A percentile compares a stretch with the other conserved stretches of the same genome.
Evolutionary conservation across 2,797 vertebrate species (phyloP).

Genomic region (Oreochromis grahami): DNA sequence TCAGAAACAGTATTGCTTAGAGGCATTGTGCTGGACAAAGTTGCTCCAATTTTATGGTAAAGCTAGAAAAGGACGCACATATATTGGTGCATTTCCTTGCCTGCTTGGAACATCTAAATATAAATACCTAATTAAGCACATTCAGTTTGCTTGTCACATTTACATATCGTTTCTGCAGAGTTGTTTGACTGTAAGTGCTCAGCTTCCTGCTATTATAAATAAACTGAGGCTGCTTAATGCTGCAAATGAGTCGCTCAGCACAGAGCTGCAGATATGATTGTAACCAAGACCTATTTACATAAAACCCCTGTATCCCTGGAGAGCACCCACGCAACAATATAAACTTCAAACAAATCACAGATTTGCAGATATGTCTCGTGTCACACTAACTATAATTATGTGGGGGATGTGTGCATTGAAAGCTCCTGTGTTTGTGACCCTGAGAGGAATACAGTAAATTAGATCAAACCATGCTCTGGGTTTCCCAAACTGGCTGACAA

Average conservation of each 20-base stretch:
- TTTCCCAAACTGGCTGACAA: not conserved
- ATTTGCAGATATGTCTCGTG: constrained; percentile 17
- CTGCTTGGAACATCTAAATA: not conserved
- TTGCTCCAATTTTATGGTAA: not conserved
- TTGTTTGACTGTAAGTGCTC: not conserved
- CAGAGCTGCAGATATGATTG: not conserved
- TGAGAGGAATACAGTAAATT: not conserved
- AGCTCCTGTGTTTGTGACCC: not conserved
- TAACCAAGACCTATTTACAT: constrained; percentile 24
- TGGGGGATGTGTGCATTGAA: not conserved
- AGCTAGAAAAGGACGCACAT: not conserved
- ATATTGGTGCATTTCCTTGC: not conserved
- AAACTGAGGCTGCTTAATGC: not conserved
- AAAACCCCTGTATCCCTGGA: not conserved
- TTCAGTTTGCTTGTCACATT: not conserved
- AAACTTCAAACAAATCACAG: constrained; percentile 22
- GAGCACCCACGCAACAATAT: not conserved
- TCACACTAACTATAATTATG: not conserved
- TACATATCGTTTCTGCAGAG: not conserved
- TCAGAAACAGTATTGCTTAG: not conserved
- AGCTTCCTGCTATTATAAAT: not conserved
- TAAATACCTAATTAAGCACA: not conserved
- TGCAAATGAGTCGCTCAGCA: constrained; percentile 2
- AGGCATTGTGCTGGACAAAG: not conserved
- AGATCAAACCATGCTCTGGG: not conserved